Evolutionary conservation across 2,113 vertebrate genomes (phyloP), one percentile per base, ranked within the genome.

Genomic region (Hassar affinis): DNA sequence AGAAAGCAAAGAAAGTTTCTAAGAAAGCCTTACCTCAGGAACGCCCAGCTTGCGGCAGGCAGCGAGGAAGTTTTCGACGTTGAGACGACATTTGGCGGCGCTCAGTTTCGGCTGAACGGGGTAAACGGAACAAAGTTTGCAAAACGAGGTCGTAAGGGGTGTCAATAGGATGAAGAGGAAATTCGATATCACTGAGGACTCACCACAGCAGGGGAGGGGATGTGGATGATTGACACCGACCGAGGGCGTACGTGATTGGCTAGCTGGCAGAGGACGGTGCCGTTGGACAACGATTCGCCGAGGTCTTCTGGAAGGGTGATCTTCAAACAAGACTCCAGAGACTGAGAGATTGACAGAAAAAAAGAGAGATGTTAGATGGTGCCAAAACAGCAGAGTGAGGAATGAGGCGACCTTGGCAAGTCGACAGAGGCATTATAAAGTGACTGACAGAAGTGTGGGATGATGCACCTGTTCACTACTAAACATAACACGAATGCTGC

Each of bases 181-280:
- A 35, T 68, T 42, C 17, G 3, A 27, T 6, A 17, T 51, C 30
- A 38, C 18, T 15, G 25, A 64, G 33, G 56, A 75, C 95, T 95
- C 88, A 97, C 96, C 95, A 97, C 96, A 14, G 96, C 96, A 5
- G 96, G 96, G 0, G 96, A 97, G 47, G 96, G 96, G 75, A 96
- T 92, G 38, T 97, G 95, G 86, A 97, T 96, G 91, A 95, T 95
- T 71, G 95, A 93, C 78, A 97, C 95, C 0, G 93, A 90, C 35
- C 96, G 95, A 0, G 95, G 94, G 10, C 94, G 91, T 3, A 97
- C 90, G 38, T 95, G 94, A 85, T 97, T 97, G 81, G 92, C 95
- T 89, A 97, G 92, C 89, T 97, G 96, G 86, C 96, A 97, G 49
- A 97, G 95, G 79, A 95, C 33, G 10, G 95, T 95, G 54, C 96